Conservation (phyloP, 2,797 vertebrate genomes). For the Etheostoma nigrum region DNA sequence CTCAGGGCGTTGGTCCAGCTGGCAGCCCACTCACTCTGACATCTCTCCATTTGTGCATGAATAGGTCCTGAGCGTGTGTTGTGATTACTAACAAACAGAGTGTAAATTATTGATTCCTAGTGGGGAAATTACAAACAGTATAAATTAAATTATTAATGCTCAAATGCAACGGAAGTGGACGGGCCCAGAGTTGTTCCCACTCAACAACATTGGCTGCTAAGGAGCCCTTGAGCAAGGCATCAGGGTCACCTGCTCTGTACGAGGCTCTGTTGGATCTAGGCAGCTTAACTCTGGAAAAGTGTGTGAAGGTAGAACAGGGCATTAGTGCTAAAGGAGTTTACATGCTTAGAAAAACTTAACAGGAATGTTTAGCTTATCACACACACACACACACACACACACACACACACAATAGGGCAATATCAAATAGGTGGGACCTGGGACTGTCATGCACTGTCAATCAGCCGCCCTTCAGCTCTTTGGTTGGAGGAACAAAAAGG, state of each 20-base stretch:
- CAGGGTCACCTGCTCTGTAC: neutral
- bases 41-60: too few species aligned
- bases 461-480: conserved; percentile 70
- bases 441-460: conserved; percentile 58
- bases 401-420: conserved; percentile 4
- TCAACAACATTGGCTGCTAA: neutral
- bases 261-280: conserved; percentile 6
- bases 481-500: conserved; percentile 70
- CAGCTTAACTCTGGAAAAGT: neutral
- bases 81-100: too few species aligned
- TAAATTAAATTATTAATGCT: neutral
- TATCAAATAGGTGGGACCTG: conserved; percentile 44
- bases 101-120: too few species aligned
- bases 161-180: neutral
- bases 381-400: conserved; percentile 3
- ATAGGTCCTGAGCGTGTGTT: too few species aligned
- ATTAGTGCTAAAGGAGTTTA: conserved; percentile 10
- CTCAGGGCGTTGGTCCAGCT: too few species aligned
- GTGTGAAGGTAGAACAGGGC: conserved; percentile 27
- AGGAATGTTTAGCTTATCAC: conserved; percentile 12
- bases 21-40: too few species aligned
- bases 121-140: too few species aligned
- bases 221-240: conserved; percentile 16
- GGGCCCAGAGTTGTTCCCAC: neutral
- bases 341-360: conserved; percentile 22